Evolutionary conservation across 2,797 vertebrate genomes (phyloP).

Genomic region (Hyperoplus lanceolatus): DNA sequence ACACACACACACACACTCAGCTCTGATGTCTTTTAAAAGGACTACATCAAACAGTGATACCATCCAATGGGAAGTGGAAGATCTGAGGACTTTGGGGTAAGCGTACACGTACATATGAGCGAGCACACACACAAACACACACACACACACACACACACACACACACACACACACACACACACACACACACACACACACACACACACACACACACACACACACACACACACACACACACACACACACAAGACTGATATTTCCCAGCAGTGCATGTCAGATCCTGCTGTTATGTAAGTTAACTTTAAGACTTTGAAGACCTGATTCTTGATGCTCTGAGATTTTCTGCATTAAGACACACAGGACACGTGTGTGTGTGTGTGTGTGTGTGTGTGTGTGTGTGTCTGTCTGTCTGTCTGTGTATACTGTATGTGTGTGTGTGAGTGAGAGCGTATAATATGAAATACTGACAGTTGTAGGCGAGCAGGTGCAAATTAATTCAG

Average conservation of each 20-base stretch:
- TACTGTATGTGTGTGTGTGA: neutral
- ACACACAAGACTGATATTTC: constrained; percentile 12
- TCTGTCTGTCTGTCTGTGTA: no score
- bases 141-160: neutral
- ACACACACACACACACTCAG: constrained; percentile 8
- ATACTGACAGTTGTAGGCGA: constrained; percentile 18
- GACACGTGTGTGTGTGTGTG: neutral
- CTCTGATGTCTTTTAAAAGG: constrained; percentile 53
- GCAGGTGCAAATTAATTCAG: constrained; percentile 57
- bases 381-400: no score
- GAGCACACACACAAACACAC: constrained; percentile 6
- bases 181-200: constrained; percentile 3
- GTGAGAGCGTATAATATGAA: constrained; percentile 17
- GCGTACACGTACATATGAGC: neutral
- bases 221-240: neutral
- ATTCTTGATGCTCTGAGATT: constrained; percentile 10
- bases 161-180: no score
- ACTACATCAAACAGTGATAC: constrained; percentile 45
- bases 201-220: neutral
- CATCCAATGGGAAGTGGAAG: constrained; percentile 28
- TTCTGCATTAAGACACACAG: neutral
- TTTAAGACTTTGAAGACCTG: constrained; percentile 35
- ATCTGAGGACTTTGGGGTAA: constrained; percentile 24
- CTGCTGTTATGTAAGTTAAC: constrained; percentile 36
- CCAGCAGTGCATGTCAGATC: constrained; percentile 30